Base-by-base conservation (phyloP, 2,888 invertebrate species). In the Epistrophe eligans region DNA sequence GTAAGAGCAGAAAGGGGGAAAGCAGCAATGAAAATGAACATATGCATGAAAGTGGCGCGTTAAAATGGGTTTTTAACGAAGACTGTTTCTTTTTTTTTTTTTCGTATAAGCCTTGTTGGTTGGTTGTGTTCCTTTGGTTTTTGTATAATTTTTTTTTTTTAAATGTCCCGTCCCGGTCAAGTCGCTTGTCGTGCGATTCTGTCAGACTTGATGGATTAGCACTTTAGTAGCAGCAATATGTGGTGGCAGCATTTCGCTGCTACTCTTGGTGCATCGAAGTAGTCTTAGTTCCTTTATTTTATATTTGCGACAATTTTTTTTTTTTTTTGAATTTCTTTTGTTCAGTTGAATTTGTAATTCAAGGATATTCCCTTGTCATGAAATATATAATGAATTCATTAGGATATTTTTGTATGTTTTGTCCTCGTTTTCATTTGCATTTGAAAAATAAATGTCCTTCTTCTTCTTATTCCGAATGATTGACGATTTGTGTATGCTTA, bases 21-120 rank as follows among this genome's bases (percentile, higher is more conserved):
- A 60, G 43, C 11, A 50, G 87, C 83, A 83, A 87, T 87, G 83
- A 87, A 87, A 87, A 87, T 83, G 87, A 87, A 83, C 87, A 87
- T 87, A 87, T 87, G 87, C 87, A 87, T 79, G 87, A 87, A 87
- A 87, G 87, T 87, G 87, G 83, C 87, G 87, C 87, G 87, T 83
- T 83, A 87, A 87, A 87, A 87, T 87, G 79, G 83, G 83, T 83
- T 83, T 87, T 87, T 87, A 87, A 87, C 87, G 83, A 87, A 87
- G 83, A 83, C 71, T 24, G 24, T 87, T 79, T n/a, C n/a, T n/a
- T 74, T 73, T 73, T 74, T 79, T 43, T 55, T 50, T 19, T 70
- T 40, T 17, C 17, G 4, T 38, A 7, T 60, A 40, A 55, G n/a
- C 48, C 60, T 40, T 60, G 70, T 40, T 58, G 45, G 28, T 72